Base-by-base conservation (phyloP, 2,113 vertebrate species). In the Myrmecophaga tridactyla region DNA sequence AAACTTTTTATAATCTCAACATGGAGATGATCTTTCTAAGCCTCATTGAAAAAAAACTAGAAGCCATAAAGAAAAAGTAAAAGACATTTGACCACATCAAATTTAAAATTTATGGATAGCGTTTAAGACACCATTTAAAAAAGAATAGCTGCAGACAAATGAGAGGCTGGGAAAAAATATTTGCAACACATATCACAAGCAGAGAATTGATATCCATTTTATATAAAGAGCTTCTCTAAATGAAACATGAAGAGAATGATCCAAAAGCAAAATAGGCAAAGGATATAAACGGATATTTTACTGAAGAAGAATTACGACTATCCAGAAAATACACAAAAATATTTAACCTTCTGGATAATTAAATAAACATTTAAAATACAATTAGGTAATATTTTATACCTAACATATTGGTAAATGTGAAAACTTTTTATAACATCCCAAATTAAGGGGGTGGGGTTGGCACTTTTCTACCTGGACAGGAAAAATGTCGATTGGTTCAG, bases 351-450 rank as follows among this genome's bases (percentile, higher is more conserved):
- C 48, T 39, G 43, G 21, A n/a, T 18, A n/a, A 67, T 43, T 83
- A 77, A 95, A 77, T 67, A 23, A 92, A 95, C 41, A 20, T 80
- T 34, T 75, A 31, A 83, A 92, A 58, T 14, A 53, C 7, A 80
- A 4, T 29, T 10, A 56, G 51, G 14, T 58, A 53, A 20, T 53
- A 56, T 41, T 70, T 56, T 20, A 86, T 46, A 46, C 36, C 17
- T 48, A 21, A n/a, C 8, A 21, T 5, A 14, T 23, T 5, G 34
- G 17, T 70, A 56, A 86, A 75, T 75, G 51, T 51, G 41, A n/a
- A 62, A 92, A 46, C 31, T 46, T 13, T 23, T 0, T 0, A 14
- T 3, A 51, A 31, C 69, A 27, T 23, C 15, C 60, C 91, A 63
- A 62, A 78, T 14, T 36, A 83, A 92, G 43, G 31, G 1, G 0